Conservation (phyloP, 1,140 invertebrate species). For the Tetragnatha versicolor region DNA sequence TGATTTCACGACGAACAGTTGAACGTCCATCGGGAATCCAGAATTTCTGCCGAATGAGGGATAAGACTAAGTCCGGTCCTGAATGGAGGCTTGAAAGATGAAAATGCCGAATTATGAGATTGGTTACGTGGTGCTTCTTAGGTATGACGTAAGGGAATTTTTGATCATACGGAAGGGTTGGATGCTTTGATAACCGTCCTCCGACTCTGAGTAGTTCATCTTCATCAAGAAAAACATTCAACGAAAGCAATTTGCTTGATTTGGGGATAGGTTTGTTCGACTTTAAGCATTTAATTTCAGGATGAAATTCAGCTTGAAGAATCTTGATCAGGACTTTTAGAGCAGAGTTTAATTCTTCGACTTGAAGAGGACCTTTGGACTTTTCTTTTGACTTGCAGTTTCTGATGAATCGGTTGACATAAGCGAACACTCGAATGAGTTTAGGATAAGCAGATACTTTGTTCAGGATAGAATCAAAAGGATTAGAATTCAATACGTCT, state of each 20-base stretch:
- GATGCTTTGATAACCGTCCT: neutral
- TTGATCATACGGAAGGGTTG: neutral
- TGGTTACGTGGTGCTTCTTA: neutral
- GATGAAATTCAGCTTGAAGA: neutral
- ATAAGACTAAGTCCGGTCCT: neutral
- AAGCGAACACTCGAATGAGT: neutral
- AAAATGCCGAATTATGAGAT: neutral
- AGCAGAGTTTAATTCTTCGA: neutral
- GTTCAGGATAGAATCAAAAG: neutral
- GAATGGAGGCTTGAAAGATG: neutral
- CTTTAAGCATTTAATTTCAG: neutral
- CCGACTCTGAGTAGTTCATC: neutral
- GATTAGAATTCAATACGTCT: too few relatives aligned
- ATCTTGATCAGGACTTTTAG: neutral
- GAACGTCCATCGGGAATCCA: neutral
- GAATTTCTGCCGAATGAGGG: neutral
- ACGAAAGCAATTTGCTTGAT: neutral
- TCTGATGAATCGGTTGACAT: neutral
- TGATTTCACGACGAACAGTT: neutral
- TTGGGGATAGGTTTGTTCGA: neutral
- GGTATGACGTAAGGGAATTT: neutral
- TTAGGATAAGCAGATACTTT: neutral
- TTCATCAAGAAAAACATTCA: neutral
- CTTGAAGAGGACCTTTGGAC: neutral
- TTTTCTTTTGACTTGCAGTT: neutral